These are phyloP conservation scores for Synanthedon tipuliformis DNA, from an alignment of 2,888 invertebrate genomes.

Conservation along the genomic window DNA sequence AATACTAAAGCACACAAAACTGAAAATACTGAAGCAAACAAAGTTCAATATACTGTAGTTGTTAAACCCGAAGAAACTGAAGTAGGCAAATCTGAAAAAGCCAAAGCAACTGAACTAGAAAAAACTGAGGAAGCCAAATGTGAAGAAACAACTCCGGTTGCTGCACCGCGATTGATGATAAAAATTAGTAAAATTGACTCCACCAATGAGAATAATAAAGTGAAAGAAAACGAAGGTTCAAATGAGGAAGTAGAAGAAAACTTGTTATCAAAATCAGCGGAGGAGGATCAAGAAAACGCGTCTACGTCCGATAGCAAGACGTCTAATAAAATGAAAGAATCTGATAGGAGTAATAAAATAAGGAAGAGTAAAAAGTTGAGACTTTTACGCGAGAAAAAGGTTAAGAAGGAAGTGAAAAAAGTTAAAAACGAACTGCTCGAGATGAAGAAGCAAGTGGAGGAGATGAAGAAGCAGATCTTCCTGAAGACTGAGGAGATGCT, in stretches of 20 bases:
- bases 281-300: not conserved
- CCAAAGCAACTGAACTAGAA: constrained; percentile 13
- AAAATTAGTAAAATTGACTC: not conserved
- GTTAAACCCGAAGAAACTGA: constrained; percentile 9
- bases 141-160: constrained; percentile 1
- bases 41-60: constrained; percentile 11
- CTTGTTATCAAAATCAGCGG: no score
- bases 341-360: constrained; percentile 14
- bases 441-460: constrained; percentile 49
- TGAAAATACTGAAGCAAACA: no score
- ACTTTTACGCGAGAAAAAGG: constrained; percentile 38
- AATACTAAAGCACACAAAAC: no score
- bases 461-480: constrained; percentile 46
- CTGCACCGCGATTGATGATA: no score
- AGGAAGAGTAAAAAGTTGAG: constrained; percentile 33
- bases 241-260: not conserved
- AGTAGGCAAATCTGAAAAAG: constrained; percentile 6
- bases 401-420: constrained; percentile 46
- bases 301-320: not conserved
- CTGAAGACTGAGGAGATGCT: constrained; percentile 27
- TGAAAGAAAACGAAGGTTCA: not conserved
- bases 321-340: not conserved
- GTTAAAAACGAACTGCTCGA: constrained; percentile 44
- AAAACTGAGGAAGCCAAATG: constrained; percentile 7
- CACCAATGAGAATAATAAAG: not conserved